Evolutionary conservation across 1,140 invertebrate species (phyloP).

Genomic region (Drosophila neocordata): DNA sequence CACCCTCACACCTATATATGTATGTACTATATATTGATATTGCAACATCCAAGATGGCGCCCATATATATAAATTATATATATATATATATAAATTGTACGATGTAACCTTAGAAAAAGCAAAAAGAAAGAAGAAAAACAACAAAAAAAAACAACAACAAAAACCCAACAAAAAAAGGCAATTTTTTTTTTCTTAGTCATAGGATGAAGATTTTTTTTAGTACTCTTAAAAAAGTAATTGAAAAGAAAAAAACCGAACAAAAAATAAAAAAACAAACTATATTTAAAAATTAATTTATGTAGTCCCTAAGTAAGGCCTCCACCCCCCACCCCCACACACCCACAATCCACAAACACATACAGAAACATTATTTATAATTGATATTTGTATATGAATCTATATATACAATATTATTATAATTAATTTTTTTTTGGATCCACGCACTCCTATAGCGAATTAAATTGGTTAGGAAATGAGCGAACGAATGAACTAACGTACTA

Average conservation of each 20-base stretch:
- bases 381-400: not conserved
- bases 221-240: slow-evolving; percentile 65
- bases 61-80: slow-evolving; percentile 40
- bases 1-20: slow-evolving; percentile 31
- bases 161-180: slow-evolving; percentile 38
- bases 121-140: slow-evolving; percentile 16
- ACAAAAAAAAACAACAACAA: slow-evolving; percentile 14
- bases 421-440: not conserved
- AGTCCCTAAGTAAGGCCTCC: slow-evolving; percentile 64
- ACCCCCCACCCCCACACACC: slow-evolving; percentile 28
- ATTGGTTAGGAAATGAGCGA: not conserved
- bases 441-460: slow-evolving; percentile 1
- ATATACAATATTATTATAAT: not conserved
- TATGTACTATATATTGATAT: slow-evolving; percentile 49
- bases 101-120: slow-evolving; percentile 56
- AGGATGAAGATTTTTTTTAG: slow-evolving; percentile 72
- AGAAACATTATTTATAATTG: not conserved
- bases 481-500: too few species aligned
- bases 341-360: not conserved
- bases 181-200: slow-evolving; percentile 75
- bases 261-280: slow-evolving; percentile 26
- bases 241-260: slow-evolving; percentile 29
- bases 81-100: slow-evolving; percentile 43
- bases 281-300: slow-evolving; percentile 69
- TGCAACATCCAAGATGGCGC: slow-evolving; percentile 76